These are phyloP conservation scores for Melanotaenia boesemani DNA, from an alignment of 2,797 vertebrate genomes.

Conservation along the genomic window DNA sequence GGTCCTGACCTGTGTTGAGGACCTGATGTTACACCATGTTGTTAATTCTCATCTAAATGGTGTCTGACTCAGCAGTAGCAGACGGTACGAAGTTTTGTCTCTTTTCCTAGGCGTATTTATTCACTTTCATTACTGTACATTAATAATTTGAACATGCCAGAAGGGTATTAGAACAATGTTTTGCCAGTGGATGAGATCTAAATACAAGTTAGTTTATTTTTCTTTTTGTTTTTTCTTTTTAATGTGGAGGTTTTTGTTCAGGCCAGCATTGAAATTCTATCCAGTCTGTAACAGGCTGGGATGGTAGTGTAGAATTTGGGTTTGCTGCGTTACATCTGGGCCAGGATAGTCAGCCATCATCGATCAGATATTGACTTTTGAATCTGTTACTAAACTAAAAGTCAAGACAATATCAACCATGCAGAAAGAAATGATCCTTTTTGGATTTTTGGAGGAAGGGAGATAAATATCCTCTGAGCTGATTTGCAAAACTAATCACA, in stretches of 20 bases:
- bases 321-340: background rate
- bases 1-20: background rate
- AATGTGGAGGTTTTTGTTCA: background rate
- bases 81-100: background rate
- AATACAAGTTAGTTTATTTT: background rate
- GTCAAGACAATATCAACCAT: too few species aligned
- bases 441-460: background rate
- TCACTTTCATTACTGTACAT: background rate
- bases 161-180: background rate
- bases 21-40: background rate
- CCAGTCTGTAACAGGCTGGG: background rate
- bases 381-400: too few species aligned
- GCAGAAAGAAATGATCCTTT: too few species aligned
- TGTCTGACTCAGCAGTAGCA: background rate
- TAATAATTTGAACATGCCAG: background rate
- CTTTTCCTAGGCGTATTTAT: background rate
- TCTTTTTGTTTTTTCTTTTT: background rate
- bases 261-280: background rate
- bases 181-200: background rate
- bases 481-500: background rate
- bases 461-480: background rate
- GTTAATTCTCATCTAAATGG: background rate
- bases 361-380: background rate
- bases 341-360: background rate
- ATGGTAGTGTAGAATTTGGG: background rate